These are phyloP conservation scores for Bombylius discolor DNA, from an alignment of 2,888 invertebrate genomes.

Conservation along the genomic window DNA sequence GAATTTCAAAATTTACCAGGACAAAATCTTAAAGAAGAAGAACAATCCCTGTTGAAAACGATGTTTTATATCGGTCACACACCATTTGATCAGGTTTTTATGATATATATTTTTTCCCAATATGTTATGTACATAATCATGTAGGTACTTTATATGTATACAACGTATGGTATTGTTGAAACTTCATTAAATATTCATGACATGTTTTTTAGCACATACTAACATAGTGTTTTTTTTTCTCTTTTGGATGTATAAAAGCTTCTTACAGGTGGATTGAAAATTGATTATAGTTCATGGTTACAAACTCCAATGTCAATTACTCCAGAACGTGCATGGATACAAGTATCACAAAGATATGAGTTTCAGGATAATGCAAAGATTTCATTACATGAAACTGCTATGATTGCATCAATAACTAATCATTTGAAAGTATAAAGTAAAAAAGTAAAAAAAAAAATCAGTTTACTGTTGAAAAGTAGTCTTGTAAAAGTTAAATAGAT, in stretches of 20 bases:
- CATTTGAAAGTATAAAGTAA: constrained; percentile 22
- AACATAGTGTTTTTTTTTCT: neutral
- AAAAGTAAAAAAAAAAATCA: too few species aligned
- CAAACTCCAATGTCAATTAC: constrained; percentile 38
- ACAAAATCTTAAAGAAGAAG: constrained; percentile 29
- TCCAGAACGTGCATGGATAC: constrained; percentile 36
- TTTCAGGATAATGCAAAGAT: constrained; percentile 35
- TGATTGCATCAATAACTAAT: constrained; percentile 36
- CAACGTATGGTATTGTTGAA: neutral
- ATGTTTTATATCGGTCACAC: constrained; percentile 70
- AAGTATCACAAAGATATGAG: constrained; percentile 36
- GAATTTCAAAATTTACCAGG: constrained; percentile 32
- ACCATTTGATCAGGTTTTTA: constrained; percentile 59
- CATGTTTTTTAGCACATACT: too few species aligned
- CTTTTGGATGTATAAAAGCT: constrained; percentile 21
- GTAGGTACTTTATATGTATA: neutral
- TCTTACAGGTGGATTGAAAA: constrained; percentile 36
- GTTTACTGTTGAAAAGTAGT: too few species aligned
- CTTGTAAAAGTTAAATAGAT: too few species aligned
- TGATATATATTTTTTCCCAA: too few species aligned
- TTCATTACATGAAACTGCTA: constrained; percentile 34
- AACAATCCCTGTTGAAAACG: constrained; percentile 49
- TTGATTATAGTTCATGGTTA: constrained; percentile 37
- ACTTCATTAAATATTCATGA: neutral
- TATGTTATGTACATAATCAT: neutral